Evolutionary conservation across 2,888 invertebrate species (phyloP), one percentile per base, ranked within the genome.

Genomic region (Oscheius onirici): DNA sequence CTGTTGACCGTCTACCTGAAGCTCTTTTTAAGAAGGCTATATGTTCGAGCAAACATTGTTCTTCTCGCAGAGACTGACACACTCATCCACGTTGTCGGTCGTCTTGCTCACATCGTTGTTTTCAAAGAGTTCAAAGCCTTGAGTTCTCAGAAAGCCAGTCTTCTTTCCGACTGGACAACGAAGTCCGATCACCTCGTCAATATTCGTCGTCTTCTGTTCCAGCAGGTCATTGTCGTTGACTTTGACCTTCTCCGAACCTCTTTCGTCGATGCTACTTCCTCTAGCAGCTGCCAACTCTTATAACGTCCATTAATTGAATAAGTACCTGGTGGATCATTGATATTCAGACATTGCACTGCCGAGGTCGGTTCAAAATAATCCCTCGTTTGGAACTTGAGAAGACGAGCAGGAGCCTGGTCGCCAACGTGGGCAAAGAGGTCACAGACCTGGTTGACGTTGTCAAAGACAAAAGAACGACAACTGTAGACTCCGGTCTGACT

Each of bases 401-500:
- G 71, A 70, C 80, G 75, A 26, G 83, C 82, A 2, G 85, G 85
- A 0, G 79, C 70, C 46, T 81, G 82, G 58, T 84, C 84, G 8
- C 87, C 87, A 20, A 85, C 84, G 55, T 87, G 87, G 5, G 86
- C 86, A 73, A 87, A 87, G 1, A 87, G 79, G 54, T 87, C 87
- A 69, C 87, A 87, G 5, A 87, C 82, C 84, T 81, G 82, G 74
- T 87, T 87, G 24, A 84, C 72, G 61, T 85, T 86, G 74, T 87
- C 87, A 73, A 84, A 87, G 40, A 87, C 87, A 67, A 87, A 87
- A 0, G 87, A 86, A 13, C 84, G 78, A 60, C 87, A 87, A 57
- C 78, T 80, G 75, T 85, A 87, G 57, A 82, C 80, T 13, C 86
- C 85, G 22, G 77, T 71, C 72, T 85, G 86, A 20, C 84, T 83